Conservation (phyloP, 2,888 invertebrate genomes). For the Cryptocephalus primarius region DNA sequence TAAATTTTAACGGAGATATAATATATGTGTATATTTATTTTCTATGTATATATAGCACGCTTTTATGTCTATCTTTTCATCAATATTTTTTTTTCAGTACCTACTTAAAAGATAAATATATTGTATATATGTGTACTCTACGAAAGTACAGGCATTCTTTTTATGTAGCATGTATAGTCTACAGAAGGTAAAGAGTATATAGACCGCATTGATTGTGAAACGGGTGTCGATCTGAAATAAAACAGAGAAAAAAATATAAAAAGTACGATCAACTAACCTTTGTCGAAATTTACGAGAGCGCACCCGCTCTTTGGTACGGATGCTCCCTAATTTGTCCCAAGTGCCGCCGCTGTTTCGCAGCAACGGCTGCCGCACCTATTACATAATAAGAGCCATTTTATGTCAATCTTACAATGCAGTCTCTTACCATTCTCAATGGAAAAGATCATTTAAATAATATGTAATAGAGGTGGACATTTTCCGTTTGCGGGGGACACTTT, state of each 20-base stretch:
- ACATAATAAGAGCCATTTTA: constrained; percentile 4
- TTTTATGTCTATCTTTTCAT: no score
- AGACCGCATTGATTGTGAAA: constrained; percentile 21
- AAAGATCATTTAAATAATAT: background rate
- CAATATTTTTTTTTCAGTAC: no score
- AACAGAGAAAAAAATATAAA: constrained; percentile 19
- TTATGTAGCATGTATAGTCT: background rate
- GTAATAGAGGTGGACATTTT: no score
- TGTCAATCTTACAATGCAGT: constrained; percentile 14
- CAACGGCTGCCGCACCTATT: constrained; percentile 65
- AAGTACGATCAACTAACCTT: constrained; percentile 33
- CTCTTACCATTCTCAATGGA: constrained; percentile 12
- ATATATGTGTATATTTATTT: background rate
- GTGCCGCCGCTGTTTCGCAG: constrained; percentile 71
- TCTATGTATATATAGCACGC: no score
- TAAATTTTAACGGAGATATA: constrained; percentile 9
- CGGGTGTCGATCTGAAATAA: constrained; percentile 18
- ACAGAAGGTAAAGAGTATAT: constrained; percentile 16
- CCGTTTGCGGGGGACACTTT: no score
- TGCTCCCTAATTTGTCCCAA: constrained; percentile 88
- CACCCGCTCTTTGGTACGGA: constrained; percentile 95
- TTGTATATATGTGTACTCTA: constrained; percentile 1
- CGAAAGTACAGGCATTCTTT: background rate
- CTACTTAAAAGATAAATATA: no score
- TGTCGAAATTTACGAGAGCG: constrained; percentile 48